These are phyloP conservation scores for Synergus japonicus DNA, from an alignment of 2,888 invertebrate genomes.

Conservation along the genomic window DNA sequence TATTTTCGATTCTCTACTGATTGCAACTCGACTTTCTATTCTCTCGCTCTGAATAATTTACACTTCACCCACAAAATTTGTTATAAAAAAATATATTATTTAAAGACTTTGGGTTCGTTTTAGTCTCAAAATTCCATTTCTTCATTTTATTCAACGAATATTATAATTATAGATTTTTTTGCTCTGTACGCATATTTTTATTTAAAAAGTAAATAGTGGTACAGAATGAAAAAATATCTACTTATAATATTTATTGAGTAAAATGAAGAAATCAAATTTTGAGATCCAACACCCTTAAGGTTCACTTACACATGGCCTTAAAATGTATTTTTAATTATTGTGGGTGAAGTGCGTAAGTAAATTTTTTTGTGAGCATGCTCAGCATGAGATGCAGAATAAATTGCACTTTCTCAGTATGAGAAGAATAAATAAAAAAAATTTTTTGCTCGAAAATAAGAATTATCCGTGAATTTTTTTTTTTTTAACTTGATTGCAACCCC, in stretches of 20 bases:
- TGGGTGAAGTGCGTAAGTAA: background rate
- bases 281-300: no score
- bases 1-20: background rate
- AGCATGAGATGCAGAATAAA: background rate
- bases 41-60: slow-evolving; percentile 62
- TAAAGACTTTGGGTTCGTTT: no score
- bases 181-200: no score
- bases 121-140: no score
- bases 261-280: no score
- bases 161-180: no score
- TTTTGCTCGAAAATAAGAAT: background rate
- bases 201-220: no score
- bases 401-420: background rate
- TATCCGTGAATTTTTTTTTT: background rate
- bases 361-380: background rate
- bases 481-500: background rate
- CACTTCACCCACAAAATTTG: slow-evolving; percentile 38
- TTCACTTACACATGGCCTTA: no score
- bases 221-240: no score
- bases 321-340: no score
- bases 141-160: no score
- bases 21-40: slow-evolving; percentile 45
- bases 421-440: background rate
- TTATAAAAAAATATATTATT: background rate
- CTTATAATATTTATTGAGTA: no score